phyloP scores from a whole-genome alignment of 2,888 invertebrate genomes.

The Polymixis lichenea region DNA sequence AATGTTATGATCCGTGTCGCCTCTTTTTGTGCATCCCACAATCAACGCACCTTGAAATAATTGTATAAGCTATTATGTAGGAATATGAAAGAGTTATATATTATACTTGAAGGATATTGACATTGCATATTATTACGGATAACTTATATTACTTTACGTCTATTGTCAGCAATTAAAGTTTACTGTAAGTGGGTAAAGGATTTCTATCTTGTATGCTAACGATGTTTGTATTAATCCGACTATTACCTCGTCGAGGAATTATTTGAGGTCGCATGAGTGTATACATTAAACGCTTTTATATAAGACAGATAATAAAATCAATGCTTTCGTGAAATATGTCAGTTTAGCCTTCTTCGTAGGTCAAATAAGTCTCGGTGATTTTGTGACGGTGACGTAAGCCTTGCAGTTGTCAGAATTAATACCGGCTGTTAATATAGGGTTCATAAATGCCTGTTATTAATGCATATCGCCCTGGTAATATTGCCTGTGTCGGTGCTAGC shows the following conservation, averaged over 20 bases:
- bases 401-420: constrained; percentile 23
- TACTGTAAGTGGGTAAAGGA: constrained; percentile 41
- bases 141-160: constrained; percentile 56
- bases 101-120: constrained; percentile 37
- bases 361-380: constrained; percentile 41
- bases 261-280: constrained; percentile 19
- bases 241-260: constrained; percentile 43
- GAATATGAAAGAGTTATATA: constrained; percentile 26
- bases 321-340: constrained; percentile 28
- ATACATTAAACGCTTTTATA: constrained; percentile 17
- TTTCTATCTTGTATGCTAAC: constrained; percentile 30
- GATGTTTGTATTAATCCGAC: constrained; percentile 25
- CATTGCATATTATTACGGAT: constrained; percentile 44
- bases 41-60: constrained; percentile 54
- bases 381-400: constrained; percentile 38
- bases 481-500: constrained; percentile 66
- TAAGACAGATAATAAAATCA: constrained; percentile 28
- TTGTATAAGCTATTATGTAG: constrained; percentile 40
- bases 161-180: constrained; percentile 47
- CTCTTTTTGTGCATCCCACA: constrained; percentile 49
- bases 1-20: constrained; percentile 40
- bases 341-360: constrained; percentile 44
- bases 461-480: constrained; percentile 40
- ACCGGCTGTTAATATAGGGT: constrained; percentile 34
- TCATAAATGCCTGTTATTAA: constrained; percentile 45